Base-by-base conservation (phyloP, 53 echinoderm and acorn worm genomes). In the Actinopyga echinites region DNA sequence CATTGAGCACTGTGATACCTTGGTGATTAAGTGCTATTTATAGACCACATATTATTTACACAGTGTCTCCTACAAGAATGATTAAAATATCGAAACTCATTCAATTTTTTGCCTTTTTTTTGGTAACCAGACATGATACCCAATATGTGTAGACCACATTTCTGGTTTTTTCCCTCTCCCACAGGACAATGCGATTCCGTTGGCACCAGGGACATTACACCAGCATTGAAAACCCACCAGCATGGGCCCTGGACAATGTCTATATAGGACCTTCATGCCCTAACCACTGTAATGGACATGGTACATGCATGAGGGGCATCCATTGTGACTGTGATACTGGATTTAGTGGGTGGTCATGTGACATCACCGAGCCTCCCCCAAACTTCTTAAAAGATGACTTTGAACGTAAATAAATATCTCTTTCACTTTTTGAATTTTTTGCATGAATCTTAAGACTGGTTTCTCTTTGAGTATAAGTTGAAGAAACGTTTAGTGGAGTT, bases 251-350 rank as follows among this genome's bases (percentile, higher is more conserved):
- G 13, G 93, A 96, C 82, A 90, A 92, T 53, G 79, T 96, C 38
- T 96, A 96, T 92, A 93, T 96, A 40, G 97, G 97, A 58, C 92
- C 92, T 42, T 79, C 64, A 21, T 96, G 97, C 63, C 93, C 93
- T 17, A 28, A 85, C 13, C 75, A 81, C 64, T 93, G 93, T 69
- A 85, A 80, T 78, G 97, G 93, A 8, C 93, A 93, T 84, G 97
- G 93, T 2, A 57, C 87, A 0, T 96, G 97, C 37, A 32, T 82
- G 25, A 86, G 89, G 83, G 90, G 93, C 3, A 68, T 89, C 68
- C 85, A 82, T 58, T 96, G 97, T 79, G 43, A 30, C 13, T 96
- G 97, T 83, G 97, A 96, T 67, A 82, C 81, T 13, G 97, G 97
- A 1, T 92, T 92, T 69, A 77, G 90, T 20, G 97, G 97, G 2